Conservation (phyloP, 2,113 vertebrate genomes). For the Phrynosoma platyrhinos region DNA sequence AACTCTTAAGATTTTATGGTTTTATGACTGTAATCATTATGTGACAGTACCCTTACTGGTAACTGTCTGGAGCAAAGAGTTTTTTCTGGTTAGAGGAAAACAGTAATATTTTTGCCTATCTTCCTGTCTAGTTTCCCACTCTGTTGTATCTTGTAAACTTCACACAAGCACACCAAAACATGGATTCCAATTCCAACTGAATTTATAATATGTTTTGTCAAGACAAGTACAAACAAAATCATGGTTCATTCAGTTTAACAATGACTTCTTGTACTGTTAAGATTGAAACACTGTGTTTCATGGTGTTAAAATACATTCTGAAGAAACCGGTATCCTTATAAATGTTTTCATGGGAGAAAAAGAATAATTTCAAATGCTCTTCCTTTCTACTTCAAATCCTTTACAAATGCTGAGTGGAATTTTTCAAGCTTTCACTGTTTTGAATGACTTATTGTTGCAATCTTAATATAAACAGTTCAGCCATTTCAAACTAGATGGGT, state of each 20-base stretch:
- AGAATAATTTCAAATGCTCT: not conserved
- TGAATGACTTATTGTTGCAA: not conserved
- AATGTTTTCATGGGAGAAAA: too few species aligned
- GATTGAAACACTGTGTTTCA: too few species aligned
- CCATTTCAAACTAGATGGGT: not conserved
- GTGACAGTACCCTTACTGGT: too few species aligned
- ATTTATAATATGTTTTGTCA: not conserved
- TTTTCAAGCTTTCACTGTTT: not conserved
- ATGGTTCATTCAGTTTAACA: not conserved
- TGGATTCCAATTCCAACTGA: not conserved
- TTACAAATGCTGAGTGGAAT: not conserved
- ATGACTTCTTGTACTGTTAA: not conserved
- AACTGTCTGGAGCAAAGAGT: not conserved
- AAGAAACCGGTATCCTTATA: not conserved
- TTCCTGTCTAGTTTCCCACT: not conserved
- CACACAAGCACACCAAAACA: not conserved
- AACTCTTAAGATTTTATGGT: too few species aligned
- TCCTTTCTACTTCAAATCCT: not conserved
- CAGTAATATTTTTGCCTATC: not conserved
- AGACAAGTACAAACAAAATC: not conserved
- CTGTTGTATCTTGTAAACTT: not conserved
- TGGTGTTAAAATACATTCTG: not conserved
- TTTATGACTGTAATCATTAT: too few species aligned
- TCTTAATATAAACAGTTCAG: not conserved
- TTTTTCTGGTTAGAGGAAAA: not conserved